Conservation (phyloP, 2,888 invertebrate genomes). For the Fissipunctia ypsillon region DNA sequence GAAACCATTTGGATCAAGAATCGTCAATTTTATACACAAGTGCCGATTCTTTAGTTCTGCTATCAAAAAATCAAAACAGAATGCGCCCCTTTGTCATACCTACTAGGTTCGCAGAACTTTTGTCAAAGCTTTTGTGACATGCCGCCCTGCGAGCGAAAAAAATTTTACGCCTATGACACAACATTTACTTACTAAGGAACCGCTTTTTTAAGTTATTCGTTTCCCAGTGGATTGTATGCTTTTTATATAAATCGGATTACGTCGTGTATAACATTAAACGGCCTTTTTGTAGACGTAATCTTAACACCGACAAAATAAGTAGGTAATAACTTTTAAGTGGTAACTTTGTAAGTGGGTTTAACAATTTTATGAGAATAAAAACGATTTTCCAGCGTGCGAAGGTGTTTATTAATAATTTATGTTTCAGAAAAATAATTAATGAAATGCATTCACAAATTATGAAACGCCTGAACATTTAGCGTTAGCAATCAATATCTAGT, state of each 20-base stretch:
- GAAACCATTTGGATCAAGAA: slow-evolving; percentile 73
- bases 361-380: neutral
- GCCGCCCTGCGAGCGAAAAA: slow-evolving; percentile 79
- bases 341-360: neutral
- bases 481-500: slow-evolving; percentile 25
- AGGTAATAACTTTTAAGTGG: no score
- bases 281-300: slow-evolving; percentile 32
- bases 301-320: slow-evolving; percentile 24
- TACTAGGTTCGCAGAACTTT: slow-evolving; percentile 82
- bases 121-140: slow-evolving; percentile 79
- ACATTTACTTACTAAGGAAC: slow-evolving; percentile 76
- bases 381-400: neutral
- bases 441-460: neutral
- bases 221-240: slow-evolving; percentile 63
- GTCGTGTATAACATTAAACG: slow-evolving; percentile 25
- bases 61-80: slow-evolving; percentile 87
- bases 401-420: neutral
- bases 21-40: slow-evolving; percentile 79
- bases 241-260: slow-evolving; percentile 72
- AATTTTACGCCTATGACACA: slow-evolving; percentile 73
- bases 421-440: neutral
- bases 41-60: slow-evolving; percentile 80
- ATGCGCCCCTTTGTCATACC: slow-evolving; percentile 76
- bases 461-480: slow-evolving; percentile 18
- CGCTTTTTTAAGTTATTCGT: slow-evolving; percentile 71